Conservation (phyloP, 2,888 invertebrate genomes). For the Alviniconcha strummeri region DNA sequence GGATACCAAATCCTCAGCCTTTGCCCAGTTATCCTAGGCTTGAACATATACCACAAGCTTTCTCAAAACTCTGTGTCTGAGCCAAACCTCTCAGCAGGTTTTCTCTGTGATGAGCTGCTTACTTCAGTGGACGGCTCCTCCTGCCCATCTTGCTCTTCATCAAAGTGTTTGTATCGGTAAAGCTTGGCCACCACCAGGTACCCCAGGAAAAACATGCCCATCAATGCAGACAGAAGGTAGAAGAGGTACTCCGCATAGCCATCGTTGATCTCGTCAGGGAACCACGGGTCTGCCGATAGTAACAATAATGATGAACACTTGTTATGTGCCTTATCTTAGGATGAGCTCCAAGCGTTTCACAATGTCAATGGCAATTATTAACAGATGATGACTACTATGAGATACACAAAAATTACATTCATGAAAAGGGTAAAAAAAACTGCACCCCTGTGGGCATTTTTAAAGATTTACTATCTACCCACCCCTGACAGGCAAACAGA, state of each 20-base stretch:
- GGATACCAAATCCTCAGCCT: no score
- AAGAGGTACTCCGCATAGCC: constrained; percentile 59
- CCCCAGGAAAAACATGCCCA: constrained; percentile 47
- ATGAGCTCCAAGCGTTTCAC: no score
- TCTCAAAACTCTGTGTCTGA: constrained; percentile 27
- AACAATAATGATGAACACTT: neutral
- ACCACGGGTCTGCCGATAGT: constrained; percentile 55
- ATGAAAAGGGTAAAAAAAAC: no score
- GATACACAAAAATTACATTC: neutral
- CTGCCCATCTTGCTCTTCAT: constrained; percentile 3
- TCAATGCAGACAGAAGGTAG: constrained; percentile 57
- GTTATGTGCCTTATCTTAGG: no score
- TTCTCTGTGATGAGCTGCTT: neutral
- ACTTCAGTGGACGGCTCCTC: neutral
- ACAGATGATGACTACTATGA: neutral
- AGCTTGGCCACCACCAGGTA: constrained; percentile 43
- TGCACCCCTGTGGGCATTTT: no score
- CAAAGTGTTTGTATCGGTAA: constrained; percentile 45
- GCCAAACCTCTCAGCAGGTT: no score
- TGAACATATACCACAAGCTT: neutral
- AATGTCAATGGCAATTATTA: no score
- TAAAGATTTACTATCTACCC: no score
- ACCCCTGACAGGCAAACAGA: no score
- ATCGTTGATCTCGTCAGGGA: constrained; percentile 60
- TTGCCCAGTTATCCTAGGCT: no score